phyloP scores from a whole-genome alignment of 2,797 vertebrate genomes.

The Chromis chromis region DNA sequence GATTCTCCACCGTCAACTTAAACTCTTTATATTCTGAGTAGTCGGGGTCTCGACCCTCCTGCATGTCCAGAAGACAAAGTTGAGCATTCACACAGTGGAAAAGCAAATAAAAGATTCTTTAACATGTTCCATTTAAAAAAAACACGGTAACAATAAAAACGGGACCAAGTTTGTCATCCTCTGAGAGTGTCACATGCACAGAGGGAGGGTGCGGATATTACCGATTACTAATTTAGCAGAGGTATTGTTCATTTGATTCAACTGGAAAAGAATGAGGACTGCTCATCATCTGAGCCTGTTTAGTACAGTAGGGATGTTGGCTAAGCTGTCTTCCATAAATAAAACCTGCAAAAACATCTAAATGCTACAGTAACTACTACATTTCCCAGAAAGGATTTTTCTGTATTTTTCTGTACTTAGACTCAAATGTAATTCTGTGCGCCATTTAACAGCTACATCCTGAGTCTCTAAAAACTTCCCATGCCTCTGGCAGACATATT shows the following conservation, averaged over 20 bases:
- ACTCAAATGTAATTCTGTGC: background rate
- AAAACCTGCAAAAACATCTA: background rate
- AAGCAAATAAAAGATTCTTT: background rate
- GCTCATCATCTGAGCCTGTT: background rate
- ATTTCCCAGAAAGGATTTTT: background rate
- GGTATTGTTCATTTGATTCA: constrained; percentile 5
- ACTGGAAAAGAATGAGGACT: background rate
- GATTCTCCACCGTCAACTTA: constrained; percentile 98
- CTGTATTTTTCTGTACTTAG: background rate
- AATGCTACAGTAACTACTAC: background rate
- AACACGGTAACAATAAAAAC: background rate
- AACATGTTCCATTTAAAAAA: background rate
- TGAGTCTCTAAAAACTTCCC: constrained; percentile 3
- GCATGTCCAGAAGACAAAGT: constrained; percentile 47
- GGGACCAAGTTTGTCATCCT: background rate
- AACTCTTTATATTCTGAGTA: constrained; percentile 99
- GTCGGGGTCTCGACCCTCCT: constrained; percentile 98
- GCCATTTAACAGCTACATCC: constrained; percentile 13
- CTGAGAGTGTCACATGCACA: background rate
- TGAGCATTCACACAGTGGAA: constrained; percentile 8
- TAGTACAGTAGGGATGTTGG: background rate
- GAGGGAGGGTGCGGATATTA: background rate
- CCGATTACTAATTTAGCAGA: background rate
- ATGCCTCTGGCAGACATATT: constrained; percentile 3
- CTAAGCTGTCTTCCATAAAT: background rate